Evolutionary conservation across 2,888 invertebrate genomes (phyloP).

Genomic region (Microctonus brassicae): DNA sequence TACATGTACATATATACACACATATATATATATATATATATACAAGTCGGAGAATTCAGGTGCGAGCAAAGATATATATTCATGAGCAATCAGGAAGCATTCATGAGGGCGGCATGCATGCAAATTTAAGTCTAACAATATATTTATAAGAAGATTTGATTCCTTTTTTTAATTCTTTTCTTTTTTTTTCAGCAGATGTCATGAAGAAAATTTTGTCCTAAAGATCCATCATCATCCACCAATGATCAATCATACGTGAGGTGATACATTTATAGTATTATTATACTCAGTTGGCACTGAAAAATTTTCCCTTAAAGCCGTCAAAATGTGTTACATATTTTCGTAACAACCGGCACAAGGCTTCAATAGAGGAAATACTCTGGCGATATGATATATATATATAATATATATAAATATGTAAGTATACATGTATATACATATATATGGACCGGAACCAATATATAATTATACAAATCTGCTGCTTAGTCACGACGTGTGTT

Average conservation of each 20-base stretch:
- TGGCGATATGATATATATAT: background rate
- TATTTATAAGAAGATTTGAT: conserved; percentile 4
- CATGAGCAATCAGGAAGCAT: conserved; percentile 60
- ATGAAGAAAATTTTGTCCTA: conserved; percentile 45
- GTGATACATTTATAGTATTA: background rate
- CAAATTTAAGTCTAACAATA: conserved; percentile 50
- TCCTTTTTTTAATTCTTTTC: background rate
- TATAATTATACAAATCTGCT: conserved; percentile 49
- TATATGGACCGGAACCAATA: conserved; percentile 56
- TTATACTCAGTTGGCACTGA: background rate
- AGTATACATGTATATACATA: conserved; percentile 1
- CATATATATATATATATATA: background rate
- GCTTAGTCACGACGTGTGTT: conserved; percentile 50
- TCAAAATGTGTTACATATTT: background rate
- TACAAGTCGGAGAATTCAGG: background rate
- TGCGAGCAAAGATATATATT: conserved; percentile 40
- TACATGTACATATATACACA: background rate
- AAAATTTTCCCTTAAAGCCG: background rate
- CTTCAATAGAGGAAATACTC: background rate
- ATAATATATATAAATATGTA: conserved; percentile 1
- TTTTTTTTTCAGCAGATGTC: conserved; percentile 7
- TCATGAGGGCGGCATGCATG: conserved; percentile 55
- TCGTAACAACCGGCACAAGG: background rate
- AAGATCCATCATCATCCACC: conserved; percentile 57
- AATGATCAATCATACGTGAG: background rate